Evolutionary conservation across 2,113 vertebrate genomes (phyloP).

Genomic region (Lichenostomus cassidix): DNA sequence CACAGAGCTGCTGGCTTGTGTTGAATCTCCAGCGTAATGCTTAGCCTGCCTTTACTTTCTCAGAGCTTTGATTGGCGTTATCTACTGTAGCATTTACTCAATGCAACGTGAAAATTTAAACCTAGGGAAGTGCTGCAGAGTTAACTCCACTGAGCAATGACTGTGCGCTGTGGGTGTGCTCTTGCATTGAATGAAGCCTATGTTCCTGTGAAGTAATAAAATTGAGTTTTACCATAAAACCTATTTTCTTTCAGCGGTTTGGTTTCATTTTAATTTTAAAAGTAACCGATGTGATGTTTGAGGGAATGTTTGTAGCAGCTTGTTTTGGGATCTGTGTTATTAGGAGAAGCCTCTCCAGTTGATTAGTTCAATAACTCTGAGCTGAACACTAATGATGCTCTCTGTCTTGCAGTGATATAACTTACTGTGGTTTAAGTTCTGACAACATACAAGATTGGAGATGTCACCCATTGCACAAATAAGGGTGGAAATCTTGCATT

Average conservation of each 20-base stretch:
- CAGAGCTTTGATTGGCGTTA: neutral
- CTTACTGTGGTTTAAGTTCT: constrained; percentile 31
- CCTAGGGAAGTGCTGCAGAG: neutral
- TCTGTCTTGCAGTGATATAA: neutral
- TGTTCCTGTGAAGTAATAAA: constrained; percentile 16
- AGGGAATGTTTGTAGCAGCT: constrained; percentile 24
- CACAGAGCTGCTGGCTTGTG: neutral
- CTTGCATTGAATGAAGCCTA: neutral
- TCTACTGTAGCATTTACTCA: neutral
- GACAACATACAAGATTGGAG: constrained; percentile 4
- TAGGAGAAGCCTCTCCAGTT: constrained; percentile 21
- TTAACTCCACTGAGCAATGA: neutral
- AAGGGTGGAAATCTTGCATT: neutral
- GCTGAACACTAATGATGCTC: neutral
- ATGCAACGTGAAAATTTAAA: neutral
- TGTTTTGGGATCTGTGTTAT: neutral
- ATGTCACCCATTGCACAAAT: constrained; percentile 13
- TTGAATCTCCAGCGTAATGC: neutral
- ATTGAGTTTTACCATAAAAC: constrained; percentile 9
- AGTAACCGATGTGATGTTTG: neutral
- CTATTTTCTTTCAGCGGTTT: neutral
- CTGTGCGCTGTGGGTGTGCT: neutral
- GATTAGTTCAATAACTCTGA: constrained; percentile 30
- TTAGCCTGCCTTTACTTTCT: neutral
- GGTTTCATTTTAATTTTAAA: constrained; percentile 39